Percentiles rank a stretch among this genome's conserved stretches.
phyloP scores from a whole-genome alignment of 2,888 invertebrate species.

The Andrena hattorfiana region DNA sequence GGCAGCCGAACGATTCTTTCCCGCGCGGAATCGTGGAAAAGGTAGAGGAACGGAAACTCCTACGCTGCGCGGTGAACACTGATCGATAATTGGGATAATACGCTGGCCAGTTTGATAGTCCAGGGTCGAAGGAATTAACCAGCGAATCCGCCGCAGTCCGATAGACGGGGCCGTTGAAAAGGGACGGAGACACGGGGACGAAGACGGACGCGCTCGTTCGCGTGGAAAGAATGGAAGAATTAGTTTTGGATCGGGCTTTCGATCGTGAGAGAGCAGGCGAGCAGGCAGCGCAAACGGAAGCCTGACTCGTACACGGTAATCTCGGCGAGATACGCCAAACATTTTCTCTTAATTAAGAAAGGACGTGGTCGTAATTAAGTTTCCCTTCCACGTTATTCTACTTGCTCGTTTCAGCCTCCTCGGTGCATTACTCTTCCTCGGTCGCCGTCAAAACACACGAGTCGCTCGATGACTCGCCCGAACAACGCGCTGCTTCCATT shows the following conservation, averaged over 20 bases:
- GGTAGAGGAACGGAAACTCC: neutral
- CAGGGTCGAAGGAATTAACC: neutral
- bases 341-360: slow-evolving; percentile 79
- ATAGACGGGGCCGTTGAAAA: slow-evolving; percentile 35
- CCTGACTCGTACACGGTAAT: slow-evolving; percentile 70
- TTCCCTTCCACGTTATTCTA: slow-evolving; percentile 61
- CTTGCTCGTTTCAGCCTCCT: slow-evolving; percentile 44
- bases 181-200: slow-evolving; percentile 39
- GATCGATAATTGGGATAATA: slow-evolving; percentile 5
- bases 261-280: slow-evolving; percentile 71
- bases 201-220: slow-evolving; percentile 49
- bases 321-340: slow-evolving; percentile 73
- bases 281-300: slow-evolving; percentile 71
- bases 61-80: neutral
- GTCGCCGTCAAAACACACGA: slow-evolving; percentile 33
- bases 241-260: slow-evolving; percentile 72
- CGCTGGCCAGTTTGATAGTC: neutral
- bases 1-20: neutral
- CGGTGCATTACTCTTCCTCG: slow-evolving; percentile 8
- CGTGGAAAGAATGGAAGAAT: slow-evolving; percentile 66
- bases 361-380: slow-evolving; percentile 75
- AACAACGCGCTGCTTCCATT: neutral
- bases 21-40: neutral
- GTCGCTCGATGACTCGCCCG: slow-evolving; percentile 29
- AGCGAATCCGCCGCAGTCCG: neutral